These are phyloP conservation scores for Helleia helle DNA, from an alignment of 2,888 invertebrate species.

Conservation along the genomic window DNA sequence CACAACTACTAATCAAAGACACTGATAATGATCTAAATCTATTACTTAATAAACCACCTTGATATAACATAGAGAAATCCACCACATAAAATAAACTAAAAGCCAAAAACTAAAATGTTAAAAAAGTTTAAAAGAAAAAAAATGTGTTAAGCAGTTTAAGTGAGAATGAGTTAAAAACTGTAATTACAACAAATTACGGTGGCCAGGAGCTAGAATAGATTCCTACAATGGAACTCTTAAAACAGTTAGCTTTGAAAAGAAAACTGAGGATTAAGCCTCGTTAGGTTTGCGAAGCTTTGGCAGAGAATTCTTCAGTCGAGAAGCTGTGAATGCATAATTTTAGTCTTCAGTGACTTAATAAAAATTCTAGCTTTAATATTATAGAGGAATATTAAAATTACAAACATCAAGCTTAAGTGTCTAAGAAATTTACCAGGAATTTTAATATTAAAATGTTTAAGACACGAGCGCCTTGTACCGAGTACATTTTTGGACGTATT, in stretches of 20 bases:
- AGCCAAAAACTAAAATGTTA: too few species aligned
- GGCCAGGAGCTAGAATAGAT: slow-evolving; percentile 9
- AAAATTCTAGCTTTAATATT: slow-evolving; percentile 6
- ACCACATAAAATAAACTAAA: too few species aligned
- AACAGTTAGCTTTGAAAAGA: slow-evolving; percentile 20
- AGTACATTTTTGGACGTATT: too few species aligned
- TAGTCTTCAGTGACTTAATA: slow-evolving; percentile 16
- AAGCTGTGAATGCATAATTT: slow-evolving; percentile 23
- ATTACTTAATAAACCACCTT: too few species aligned
- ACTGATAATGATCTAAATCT: too few species aligned
- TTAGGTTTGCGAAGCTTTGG: slow-evolving; percentile 16
- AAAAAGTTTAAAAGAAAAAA: background rate
- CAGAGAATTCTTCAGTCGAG: slow-evolving; percentile 16
- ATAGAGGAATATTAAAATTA: slow-evolving; percentile 2
- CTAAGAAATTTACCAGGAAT: too few species aligned
- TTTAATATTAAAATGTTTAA: too few species aligned
- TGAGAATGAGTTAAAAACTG: slow-evolving; percentile 1
- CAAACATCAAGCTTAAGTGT: too few species aligned
- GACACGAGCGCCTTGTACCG: too few species aligned
- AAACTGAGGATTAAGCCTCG: slow-evolving; percentile 20
- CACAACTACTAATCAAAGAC: too few species aligned
- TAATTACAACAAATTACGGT: slow-evolving; percentile 11
- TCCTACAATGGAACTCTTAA: slow-evolving; percentile 16
- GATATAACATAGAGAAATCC: too few species aligned
- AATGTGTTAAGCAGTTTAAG: background rate